Percentiles rank a stretch among this genome's conserved stretches.
Evolutionary conservation across 2,888 invertebrate genomes (phyloP).

Genomic region (Chrysolina haemoptera): DNA sequence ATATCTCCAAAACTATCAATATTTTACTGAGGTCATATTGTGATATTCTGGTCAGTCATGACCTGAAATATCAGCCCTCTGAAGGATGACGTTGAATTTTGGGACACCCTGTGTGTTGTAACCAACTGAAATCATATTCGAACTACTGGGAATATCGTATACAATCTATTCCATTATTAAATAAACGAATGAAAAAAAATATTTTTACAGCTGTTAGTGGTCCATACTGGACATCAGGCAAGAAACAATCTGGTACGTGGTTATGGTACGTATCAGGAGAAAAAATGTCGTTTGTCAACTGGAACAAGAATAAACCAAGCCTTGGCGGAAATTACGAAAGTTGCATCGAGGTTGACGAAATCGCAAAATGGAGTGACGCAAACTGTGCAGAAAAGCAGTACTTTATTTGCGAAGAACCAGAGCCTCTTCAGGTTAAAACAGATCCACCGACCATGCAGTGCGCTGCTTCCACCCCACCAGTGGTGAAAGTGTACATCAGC

Average conservation of each 20-base stretch:
- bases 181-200: neutral
- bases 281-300: slow-evolving; percentile 12
- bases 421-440: neutral
- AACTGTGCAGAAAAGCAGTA: slow-evolving; percentile 1
- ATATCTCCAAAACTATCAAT: too few relatives aligned
- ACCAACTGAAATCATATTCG: too few relatives aligned
- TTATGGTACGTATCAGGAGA: slow-evolving; percentile 3
- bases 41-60: too few relatives aligned
- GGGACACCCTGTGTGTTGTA: too few relatives aligned
- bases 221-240: slow-evolving; percentile 28
- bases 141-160: too few relatives aligned
- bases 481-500: slow-evolving; percentile 33
- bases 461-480: slow-evolving; percentile 14
- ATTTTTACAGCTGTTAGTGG: slow-evolving; percentile 6
- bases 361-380: slow-evolving; percentile 18
- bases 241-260: slow-evolving; percentile 15
- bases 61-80: too few relatives aligned
- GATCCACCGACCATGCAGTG: neutral
- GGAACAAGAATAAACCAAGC: slow-evolving; percentile 15
- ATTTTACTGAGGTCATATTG: too few relatives aligned
- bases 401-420: slow-evolving; percentile 27
- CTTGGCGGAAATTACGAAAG: neutral
- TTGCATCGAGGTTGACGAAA: slow-evolving; percentile 22
- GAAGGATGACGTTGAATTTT: too few relatives aligned
- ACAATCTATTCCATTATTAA: too few relatives aligned